Base-by-base conservation (phyloP, 2,888 invertebrate genomes). In the Erebia epiphron region DNA sequence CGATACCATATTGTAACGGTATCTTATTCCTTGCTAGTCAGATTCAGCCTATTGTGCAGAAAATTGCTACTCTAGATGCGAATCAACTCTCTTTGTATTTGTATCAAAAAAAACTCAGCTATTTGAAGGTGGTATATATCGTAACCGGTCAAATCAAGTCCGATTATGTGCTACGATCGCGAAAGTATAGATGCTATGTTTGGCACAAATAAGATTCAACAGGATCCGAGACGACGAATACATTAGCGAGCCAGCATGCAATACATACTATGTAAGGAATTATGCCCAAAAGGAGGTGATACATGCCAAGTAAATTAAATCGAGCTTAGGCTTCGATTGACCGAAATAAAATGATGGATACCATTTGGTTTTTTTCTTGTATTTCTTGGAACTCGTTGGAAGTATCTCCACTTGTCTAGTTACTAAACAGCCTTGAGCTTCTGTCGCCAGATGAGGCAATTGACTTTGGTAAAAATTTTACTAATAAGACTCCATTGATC, bases 181-280 rank as follows among this genome's bases (percentile, higher is more conserved):
- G 73, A 71, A 75, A 73, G 68, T 62, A 62, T 49, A 66, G 62
- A 71, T 49, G 62, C 75, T 71, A 71, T 71, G 73, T 75, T 71
- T 70, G 75, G 75, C 49, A 13, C 63, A 61, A 21, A 70, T 71
- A 68, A 69, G 68, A 75, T 73, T 71, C 71, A 71, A 75, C 73
- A 58, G 63, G 73, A 63, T 71, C 63, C 52, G 54, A 68, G 52
- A 54, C 58, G 61, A 61, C 68, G 75, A 71, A 73, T 75, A 70
- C 58, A 72, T 74, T 72, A 73, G 67, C 61, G 26, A 52, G 61
- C 54, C 54, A 10, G 46, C 65, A 64, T 70, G 26, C 52, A 67
- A 58, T 50, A 14, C 41, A 21, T 26, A 49, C 69, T 64, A 65
- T 67, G 41, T 68, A 68, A 64, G 73, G 73, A 58, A 61, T 69